Evolutionary conservation across 1,140 invertebrate species (phyloP).

Genomic region (Drosophila orena): DNA sequence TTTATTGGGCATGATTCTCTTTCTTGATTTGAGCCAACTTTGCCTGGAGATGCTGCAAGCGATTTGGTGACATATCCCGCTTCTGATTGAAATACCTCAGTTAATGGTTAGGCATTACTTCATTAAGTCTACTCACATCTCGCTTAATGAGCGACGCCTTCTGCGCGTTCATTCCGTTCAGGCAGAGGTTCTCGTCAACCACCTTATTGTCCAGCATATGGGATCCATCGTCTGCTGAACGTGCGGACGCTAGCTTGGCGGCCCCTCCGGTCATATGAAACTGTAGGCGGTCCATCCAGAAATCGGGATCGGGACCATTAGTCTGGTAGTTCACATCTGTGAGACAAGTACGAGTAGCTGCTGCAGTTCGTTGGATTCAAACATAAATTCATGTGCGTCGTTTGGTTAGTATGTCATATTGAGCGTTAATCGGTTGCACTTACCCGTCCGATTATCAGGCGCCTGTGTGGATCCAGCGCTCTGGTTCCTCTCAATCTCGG

Average conservation of each 20-base stretch:
- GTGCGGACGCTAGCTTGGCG: constrained; percentile 50
- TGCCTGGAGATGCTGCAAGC: constrained; percentile 80
- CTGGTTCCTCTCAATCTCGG: constrained; percentile 88
- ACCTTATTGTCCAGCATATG: constrained; percentile 80
- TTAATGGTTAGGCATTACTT: not conserved
- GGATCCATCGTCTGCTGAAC: constrained; percentile 56
- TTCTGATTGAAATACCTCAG: constrained; percentile 52
- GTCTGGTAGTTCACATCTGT: constrained; percentile 79
- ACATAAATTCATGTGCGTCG: constrained; percentile 25
- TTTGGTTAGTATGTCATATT: constrained; percentile 37
- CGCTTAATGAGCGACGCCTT: constrained; percentile 75
- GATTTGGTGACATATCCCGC: constrained; percentile 80
- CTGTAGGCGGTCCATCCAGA: constrained; percentile 82
- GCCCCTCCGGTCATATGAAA: constrained; percentile 52
- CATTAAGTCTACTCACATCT: constrained; percentile 53
- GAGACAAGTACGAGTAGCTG: constrained; percentile 74
- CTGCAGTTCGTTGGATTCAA: constrained; percentile 48
- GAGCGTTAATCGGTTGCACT: constrained; percentile 10
- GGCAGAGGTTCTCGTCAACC: constrained; percentile 80
- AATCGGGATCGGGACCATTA: constrained; percentile 68
- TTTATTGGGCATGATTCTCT: constrained; percentile 75
- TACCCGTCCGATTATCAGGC: constrained; percentile 67
- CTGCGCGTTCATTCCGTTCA: constrained; percentile 78
- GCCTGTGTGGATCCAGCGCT: constrained; percentile 41
- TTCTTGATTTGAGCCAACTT: constrained; percentile 83